Conservation (phyloP, 2,797 vertebrate species). For the Phrynocephalus vlangalii region DNA sequence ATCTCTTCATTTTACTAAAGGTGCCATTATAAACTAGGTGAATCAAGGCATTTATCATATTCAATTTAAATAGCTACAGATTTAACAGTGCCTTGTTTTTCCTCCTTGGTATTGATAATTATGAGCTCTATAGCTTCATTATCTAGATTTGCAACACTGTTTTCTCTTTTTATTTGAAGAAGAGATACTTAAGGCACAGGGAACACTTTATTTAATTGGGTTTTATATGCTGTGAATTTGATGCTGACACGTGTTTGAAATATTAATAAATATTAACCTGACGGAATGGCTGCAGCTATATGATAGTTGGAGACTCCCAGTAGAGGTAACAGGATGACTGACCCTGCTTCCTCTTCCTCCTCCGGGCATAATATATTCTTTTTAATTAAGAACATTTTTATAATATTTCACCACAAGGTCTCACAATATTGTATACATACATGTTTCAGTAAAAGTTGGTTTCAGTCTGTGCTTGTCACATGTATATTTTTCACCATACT, state of each 20-base stretch:
- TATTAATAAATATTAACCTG: neutral
- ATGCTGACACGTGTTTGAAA: neutral
- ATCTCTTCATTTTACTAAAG: neutral
- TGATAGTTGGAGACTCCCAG: neutral
- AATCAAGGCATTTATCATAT: no score
- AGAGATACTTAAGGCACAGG: no score
- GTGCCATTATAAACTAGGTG: neutral
- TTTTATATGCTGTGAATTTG: neutral
- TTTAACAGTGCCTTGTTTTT: neutral
- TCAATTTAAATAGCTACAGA: neutral
- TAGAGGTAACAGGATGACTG: neutral
- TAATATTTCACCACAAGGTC: no score
- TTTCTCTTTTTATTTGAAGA: neutral
- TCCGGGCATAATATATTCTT: no score
- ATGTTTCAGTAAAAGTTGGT: no score
- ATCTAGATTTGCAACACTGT: neutral
- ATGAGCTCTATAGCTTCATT: neutral
- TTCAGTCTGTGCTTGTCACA: no score
- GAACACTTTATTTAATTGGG: no score
- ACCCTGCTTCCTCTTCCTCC: no score
- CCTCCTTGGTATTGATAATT: neutral
- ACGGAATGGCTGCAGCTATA: neutral
- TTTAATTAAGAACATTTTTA: no score
- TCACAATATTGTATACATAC: no score
- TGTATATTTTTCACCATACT: no score